These are phyloP conservation scores for Anolis carolinensis DNA, from an alignment of 2,113 vertebrate genomes.

Conservation along the genomic window DNA sequence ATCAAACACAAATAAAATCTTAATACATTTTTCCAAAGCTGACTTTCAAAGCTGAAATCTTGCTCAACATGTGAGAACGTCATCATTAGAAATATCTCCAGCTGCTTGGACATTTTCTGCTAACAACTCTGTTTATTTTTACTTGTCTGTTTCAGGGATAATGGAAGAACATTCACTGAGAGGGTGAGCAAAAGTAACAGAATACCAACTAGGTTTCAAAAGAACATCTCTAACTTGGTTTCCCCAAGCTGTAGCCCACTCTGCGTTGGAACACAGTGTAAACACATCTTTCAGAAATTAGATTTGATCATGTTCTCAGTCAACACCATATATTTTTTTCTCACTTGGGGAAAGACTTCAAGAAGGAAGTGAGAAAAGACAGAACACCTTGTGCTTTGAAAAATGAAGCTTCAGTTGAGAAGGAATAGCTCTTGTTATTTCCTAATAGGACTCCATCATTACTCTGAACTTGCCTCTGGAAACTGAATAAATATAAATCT, in stretches of 20 bases:
- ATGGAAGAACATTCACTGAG: neutral
- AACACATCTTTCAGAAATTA: neutral
- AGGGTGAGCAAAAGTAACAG: neutral
- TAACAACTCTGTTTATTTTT: constrained; percentile 21
- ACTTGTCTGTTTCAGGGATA: neutral
- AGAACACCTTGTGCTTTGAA: constrained; percentile 11
- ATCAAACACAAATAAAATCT: constrained; percentile 22
- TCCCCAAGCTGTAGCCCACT: neutral
- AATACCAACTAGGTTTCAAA: neutral
- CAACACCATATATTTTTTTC: neutral
- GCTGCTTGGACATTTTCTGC: constrained; percentile 36
- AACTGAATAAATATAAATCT: neutral
- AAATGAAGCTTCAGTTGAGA: neutral
- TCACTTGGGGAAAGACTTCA: neutral
- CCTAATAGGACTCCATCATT: neutral
- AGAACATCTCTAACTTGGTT: neutral
- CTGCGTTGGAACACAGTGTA: neutral
- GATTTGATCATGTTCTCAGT: neutral
- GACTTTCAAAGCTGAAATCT: constrained; percentile 11
- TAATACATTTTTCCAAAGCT: constrained; percentile 31
- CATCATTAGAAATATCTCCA: constrained; percentile 26
- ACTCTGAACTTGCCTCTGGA: neutral
- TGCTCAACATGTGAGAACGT: constrained; percentile 19
- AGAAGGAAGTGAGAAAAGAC: neutral
- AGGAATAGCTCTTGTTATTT: neutral